Evolutionary conservation across 2,113 vertebrate genomes (phyloP).

Genomic region (Orycteropus afer): DNA sequence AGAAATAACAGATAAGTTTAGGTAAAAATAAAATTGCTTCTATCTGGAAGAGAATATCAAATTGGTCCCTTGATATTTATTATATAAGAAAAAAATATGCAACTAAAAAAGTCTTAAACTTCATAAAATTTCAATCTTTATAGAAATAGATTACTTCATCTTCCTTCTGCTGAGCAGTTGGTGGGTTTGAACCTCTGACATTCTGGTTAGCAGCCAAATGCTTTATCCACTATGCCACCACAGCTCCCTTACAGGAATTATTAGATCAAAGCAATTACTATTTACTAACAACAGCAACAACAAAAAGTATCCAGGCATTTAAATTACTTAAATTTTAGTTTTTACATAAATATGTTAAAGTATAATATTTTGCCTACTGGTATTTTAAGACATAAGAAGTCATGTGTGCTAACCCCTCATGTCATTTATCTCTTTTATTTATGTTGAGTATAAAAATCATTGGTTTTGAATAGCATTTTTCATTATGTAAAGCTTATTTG

Average conservation of each 20-base stretch:
- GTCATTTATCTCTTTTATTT: slow-evolving; percentile 45
- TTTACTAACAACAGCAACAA: background rate
- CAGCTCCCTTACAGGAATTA: background rate
- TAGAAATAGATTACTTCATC: too few species aligned
- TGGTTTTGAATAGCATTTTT: background rate
- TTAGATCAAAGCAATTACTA: slow-evolving; percentile 16
- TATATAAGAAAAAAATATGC: too few species aligned
- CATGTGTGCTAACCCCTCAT: background rate
- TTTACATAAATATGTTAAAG: slow-evolving; percentile 9
- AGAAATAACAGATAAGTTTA: slow-evolving; percentile 20
- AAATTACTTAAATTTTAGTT: slow-evolving; percentile 9
- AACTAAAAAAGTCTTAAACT: too few species aligned
- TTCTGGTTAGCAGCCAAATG: too few species aligned
- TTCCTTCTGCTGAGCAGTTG: too few species aligned
- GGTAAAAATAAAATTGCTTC: background rate
- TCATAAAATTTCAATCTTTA: too few species aligned
- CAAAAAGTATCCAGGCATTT: slow-evolving; percentile 8
- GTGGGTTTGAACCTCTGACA: too few species aligned
- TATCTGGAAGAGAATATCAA: background rate
- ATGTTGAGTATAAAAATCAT: slow-evolving; percentile 29
- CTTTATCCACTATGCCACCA: too few species aligned
- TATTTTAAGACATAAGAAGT: background rate
- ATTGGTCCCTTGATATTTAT: background rate
- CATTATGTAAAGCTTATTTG: background rate
- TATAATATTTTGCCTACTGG: background rate